Conservation (phyloP, 2,888 invertebrate species). For the Agrotis ipsilon region DNA sequence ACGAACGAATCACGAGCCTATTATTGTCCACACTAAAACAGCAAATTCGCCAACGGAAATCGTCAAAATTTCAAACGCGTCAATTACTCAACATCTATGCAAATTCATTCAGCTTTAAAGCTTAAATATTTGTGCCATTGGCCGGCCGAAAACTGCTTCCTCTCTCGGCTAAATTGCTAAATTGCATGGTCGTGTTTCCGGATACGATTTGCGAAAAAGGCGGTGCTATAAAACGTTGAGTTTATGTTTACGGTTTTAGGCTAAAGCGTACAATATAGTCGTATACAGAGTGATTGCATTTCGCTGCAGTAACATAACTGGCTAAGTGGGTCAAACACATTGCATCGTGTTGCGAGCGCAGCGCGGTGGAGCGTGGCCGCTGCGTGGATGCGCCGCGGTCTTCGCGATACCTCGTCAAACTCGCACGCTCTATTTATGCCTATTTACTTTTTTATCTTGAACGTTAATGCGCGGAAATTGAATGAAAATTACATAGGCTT, state of each 20-base stretch:
- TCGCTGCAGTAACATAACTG: constrained; percentile 74
- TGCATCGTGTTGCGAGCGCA: constrained; percentile 83
- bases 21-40: constrained; percentile 14
- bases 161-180: constrained; percentile 34
- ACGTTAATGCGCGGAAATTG: constrained; percentile 58
- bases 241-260: constrained; percentile 58
- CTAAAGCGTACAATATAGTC: constrained; percentile 48
- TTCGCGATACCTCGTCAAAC: constrained; percentile 83
- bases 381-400: constrained; percentile 81
- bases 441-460: constrained; percentile 72
- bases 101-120: constrained; percentile 38
- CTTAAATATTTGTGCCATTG: constrained; percentile 36
- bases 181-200: constrained; percentile 50
- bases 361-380: constrained; percentile 80
- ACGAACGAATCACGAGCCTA: constrained; percentile 4
- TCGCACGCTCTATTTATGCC: constrained; percentile 86
- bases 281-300: constrained; percentile 68
- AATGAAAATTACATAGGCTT: constrained; percentile 35
- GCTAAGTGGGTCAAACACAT: constrained; percentile 85
- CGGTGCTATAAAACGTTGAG: constrained; percentile 43
- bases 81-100: constrained; percentile 20
- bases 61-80: constrained; percentile 3
- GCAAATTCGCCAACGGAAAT: neutral
- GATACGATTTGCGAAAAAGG: constrained; percentile 45
- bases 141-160: constrained; percentile 45